Conservation (phyloP, 2,888 invertebrate genomes). For the Lamproptera curius region DNA sequence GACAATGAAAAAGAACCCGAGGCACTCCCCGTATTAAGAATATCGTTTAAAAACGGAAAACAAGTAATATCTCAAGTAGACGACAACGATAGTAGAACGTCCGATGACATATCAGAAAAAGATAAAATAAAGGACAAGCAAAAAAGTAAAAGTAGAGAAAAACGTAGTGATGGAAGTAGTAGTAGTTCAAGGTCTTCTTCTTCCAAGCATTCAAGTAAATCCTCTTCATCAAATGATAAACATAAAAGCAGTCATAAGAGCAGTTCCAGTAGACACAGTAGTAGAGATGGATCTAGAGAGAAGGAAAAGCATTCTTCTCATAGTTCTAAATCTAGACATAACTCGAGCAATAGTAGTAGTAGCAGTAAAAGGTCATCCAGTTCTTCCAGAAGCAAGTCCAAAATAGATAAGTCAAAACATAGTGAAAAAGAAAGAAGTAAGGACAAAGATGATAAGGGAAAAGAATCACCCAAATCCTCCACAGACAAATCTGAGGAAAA, state of each 20-base stretch:
- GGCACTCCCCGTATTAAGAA: slow-evolving; percentile 73
- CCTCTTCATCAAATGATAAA: slow-evolving; percentile 61
- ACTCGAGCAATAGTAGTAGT: slow-evolving; percentile 48
- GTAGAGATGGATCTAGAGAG: slow-evolving; percentile 54
- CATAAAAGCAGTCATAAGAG: slow-evolving; percentile 52
- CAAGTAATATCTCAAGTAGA: slow-evolving; percentile 81
- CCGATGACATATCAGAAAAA: slow-evolving; percentile 46
- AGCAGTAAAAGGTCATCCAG: slow-evolving; percentile 41
- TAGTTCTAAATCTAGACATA: slow-evolving; percentile 58
- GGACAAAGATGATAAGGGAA: slow-evolving; percentile 43
- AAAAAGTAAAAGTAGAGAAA: slow-evolving; percentile 62
- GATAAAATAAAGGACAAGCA: slow-evolving; percentile 52
- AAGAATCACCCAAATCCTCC: slow-evolving; percentile 39
- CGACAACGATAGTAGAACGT: slow-evolving; percentile 49
- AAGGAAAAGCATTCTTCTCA: slow-evolving; percentile 51
- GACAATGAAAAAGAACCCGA: slow-evolving; percentile 47
- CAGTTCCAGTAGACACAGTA: slow-evolving; percentile 40
- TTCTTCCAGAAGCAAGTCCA: slow-evolving; percentile 51
- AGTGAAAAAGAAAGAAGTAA: slow-evolving; percentile 50
- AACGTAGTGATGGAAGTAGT: slow-evolving; percentile 47
- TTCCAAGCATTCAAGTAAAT: slow-evolving; percentile 63
- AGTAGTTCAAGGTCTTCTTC: slow-evolving; percentile 45
- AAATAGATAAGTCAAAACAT: slow-evolving; percentile 47
- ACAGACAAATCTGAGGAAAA: slow-evolving; percentile 84
- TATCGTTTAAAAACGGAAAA: slow-evolving; percentile 85